These are phyloP conservation scores for Crossaster papposus DNA, from an alignment of 53 echinoderm and acorn worm genomes.

Conservation along the genomic window DNA sequence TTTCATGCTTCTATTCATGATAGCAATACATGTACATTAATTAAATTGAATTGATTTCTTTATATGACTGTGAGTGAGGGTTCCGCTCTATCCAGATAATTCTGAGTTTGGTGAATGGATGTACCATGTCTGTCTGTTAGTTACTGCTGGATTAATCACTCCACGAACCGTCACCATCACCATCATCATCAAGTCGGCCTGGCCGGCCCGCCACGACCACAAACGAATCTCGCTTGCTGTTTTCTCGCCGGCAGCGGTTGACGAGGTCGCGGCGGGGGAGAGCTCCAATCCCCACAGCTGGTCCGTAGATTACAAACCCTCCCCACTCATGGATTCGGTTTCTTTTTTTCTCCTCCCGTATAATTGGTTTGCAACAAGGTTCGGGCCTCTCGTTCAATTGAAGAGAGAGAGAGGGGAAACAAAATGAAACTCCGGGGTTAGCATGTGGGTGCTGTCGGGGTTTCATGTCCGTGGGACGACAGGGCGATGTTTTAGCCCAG, in stretches of 20 bases:
- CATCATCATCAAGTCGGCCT: slow-evolving; percentile 19
- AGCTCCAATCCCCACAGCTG: slow-evolving; percentile 42
- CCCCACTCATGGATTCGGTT: slow-evolving; percentile 44
- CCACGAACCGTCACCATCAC: neutral
- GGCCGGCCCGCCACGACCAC: slow-evolving; percentile 58
- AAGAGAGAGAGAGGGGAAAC: neutral
- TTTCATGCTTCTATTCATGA: no score
- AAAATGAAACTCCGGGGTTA: neutral
- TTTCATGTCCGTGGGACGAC: slow-evolving; percentile 2
- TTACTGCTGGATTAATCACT: slow-evolving; percentile 8
- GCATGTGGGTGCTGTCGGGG: neutral
- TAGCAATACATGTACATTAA: no score
- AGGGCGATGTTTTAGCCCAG: slow-evolving; percentile 28
- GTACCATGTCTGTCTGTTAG: neutral
- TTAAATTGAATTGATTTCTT: no score
- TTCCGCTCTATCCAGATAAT: slow-evolving; percentile 6
- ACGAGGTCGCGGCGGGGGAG: slow-evolving; percentile 40
- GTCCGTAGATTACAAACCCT: slow-evolving; percentile 48
- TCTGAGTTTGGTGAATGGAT: slow-evolving; percentile 17
- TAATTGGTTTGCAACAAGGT: slow-evolving; percentile 64
- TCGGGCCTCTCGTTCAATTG: slow-evolving; percentile 10
- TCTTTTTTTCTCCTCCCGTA: slow-evolving; percentile 20
- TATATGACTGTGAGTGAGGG: neutral
- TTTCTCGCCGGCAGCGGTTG: slow-evolving; percentile 56
- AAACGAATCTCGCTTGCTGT: slow-evolving; percentile 59